Evolutionary conservation across 2,113 vertebrate species (phyloP), one percentile per base, ranked within the genome.

Genomic region (Fukomys damarensis): DNA sequence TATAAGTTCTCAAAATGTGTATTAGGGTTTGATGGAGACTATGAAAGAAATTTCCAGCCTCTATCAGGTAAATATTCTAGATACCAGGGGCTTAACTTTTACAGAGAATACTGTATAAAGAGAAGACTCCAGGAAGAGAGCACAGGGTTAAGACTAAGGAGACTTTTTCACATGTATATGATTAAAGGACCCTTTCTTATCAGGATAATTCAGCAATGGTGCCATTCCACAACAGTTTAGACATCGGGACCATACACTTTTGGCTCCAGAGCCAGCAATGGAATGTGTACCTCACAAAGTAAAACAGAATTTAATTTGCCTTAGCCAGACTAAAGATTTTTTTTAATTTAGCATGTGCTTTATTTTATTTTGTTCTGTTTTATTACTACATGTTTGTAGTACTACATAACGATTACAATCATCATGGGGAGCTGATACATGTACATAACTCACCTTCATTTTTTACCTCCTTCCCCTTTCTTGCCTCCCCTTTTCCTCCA

Each of bases 1-100:
- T 86, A 0, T 81, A 91, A 58, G 43, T 26, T 94, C 61, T 52
- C n/a, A 22, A 70, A 95, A 82, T 84, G 70, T n/a, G 43, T 24
- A 13, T 88, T 91, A 72, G 32, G 4, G 89, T 86, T 89, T 82
- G 65, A 28, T 91, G 32, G 38, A 5, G 5, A 93, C 59, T 94
- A 86, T 72, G 24, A 74, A 86, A 93, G 93, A 35, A 41, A 10
- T 68, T 70, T 13, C 11, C 49, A 83, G 26, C 14, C n/a, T 65
- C 30, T 79, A 79, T 96, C 32, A 79, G 13, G 10, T 43, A 93
- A 83, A 93, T 82, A 91, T 74, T 95, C 30, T 92, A 43, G n/a
- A 79, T 52, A 80, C 3, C 19, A 77, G 26, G 5, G 68, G 79
- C n/a, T 94, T 84, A 93, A 83, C 81, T 84, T 93, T 66, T 61